These are phyloP conservation scores for Phaethon lepturus DNA, from an alignment of 2,113 vertebrate species.

Conservation along the genomic window DNA sequence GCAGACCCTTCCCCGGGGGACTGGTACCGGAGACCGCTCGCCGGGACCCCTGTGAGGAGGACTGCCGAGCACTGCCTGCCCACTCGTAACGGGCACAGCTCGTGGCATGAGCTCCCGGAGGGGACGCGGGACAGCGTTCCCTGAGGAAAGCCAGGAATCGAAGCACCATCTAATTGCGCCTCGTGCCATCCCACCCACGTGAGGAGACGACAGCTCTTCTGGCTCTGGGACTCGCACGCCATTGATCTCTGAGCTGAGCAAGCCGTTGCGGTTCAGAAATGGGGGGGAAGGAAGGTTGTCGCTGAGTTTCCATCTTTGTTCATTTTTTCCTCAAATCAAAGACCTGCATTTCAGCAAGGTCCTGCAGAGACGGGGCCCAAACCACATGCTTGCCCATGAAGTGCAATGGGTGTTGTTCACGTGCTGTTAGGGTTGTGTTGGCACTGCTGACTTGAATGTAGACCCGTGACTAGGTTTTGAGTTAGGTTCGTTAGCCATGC, in stretches of 20 bases:
- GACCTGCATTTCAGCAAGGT: background rate
- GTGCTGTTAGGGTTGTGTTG: background rate
- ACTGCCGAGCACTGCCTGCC: rapidly evolving
- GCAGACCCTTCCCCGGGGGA: rapidly evolving
- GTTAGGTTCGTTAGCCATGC: background rate
- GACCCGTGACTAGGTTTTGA: rapidly evolving
- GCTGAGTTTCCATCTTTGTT: rapidly evolving
- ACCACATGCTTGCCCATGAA: background rate
- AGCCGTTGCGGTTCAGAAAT: background rate
- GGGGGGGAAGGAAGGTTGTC: background rate
- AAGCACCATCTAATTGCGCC: rapidly evolving
- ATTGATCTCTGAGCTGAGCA: too few relatives aligned
- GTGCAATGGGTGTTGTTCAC: background rate
- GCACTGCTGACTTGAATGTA: background rate
- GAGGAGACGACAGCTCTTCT: background rate
- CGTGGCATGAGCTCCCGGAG: rapidly evolving
- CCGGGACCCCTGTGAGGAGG: rapidly evolving
- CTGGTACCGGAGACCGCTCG: background rate
- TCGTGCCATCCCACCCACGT: rapidly evolving
- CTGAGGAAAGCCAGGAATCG: background rate
- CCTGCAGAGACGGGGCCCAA: background rate
- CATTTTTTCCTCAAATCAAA: background rate
- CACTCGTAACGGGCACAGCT: rapidly evolving
- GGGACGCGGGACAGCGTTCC: rapidly evolving
- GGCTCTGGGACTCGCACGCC: rapidly evolving